Percentiles rank a stretch among this genome's conserved stretches.
Conservation (phyloP, 1,140 invertebrate genomes). For the Akabosia matsudoensis region DNA sequence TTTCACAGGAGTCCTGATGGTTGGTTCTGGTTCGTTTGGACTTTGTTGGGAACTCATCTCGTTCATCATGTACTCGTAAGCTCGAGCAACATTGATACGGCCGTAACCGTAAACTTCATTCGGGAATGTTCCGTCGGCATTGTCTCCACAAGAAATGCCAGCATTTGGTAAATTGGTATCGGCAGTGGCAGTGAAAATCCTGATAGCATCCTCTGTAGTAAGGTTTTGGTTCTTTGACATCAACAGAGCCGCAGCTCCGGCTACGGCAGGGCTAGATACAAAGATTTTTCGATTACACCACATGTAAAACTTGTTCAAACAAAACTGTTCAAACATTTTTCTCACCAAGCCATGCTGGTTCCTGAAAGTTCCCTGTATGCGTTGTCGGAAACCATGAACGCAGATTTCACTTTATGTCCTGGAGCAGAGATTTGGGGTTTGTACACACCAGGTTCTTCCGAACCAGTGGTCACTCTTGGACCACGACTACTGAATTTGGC, state of each 20-base stretch:
- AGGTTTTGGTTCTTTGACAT: background rate
- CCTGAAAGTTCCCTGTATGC: background rate
- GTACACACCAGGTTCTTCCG: background rate
- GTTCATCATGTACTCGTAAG: background rate
- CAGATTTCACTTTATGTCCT: slow-evolving; percentile 12
- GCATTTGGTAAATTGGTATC: background rate
- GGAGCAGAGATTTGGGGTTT: background rate
- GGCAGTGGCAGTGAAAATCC: background rate
- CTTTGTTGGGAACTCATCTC: too few species aligned
- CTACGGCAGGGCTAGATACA: slow-evolving; percentile 9
- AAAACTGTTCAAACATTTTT: background rate
- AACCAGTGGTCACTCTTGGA: background rate
- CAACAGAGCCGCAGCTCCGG: background rate
- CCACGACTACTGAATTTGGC: slow-evolving; percentile 16
- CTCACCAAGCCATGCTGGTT: slow-evolving; percentile 5
- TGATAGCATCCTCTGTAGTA: background rate
- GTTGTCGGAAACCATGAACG: background rate
- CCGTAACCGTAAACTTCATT: slow-evolving; percentile 17
- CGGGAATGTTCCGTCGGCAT: background rate
- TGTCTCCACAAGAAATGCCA: slow-evolving; percentile 7
- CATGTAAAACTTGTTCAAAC: background rate
- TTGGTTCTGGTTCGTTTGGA: background rate
- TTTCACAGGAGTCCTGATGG: slow-evolving; percentile 3
- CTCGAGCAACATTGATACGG: background rate
- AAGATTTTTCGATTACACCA: too few species aligned